phyloP scores from a whole-genome alignment of 2,113 vertebrate genomes.

The Rousettus leschenaultii region DNA sequence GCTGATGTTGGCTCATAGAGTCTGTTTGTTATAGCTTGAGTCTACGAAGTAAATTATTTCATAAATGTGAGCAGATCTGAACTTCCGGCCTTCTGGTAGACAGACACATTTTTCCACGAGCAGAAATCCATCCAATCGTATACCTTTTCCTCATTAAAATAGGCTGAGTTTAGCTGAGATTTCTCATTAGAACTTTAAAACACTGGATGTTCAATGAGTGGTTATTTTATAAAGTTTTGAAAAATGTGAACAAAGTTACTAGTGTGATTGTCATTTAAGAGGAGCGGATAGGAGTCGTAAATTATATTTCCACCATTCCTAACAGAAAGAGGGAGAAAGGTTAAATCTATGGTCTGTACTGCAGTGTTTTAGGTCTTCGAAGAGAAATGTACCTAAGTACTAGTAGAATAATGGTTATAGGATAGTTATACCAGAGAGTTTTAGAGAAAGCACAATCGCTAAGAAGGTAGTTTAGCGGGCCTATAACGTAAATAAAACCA shows the following conservation, averaged over 20 bases:
- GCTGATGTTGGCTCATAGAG: neutral
- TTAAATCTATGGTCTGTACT: neutral
- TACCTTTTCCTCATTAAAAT: neutral
- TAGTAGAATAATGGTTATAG: neutral
- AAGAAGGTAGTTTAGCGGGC: slow-evolving; percentile 8
- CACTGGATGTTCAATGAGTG: neutral
- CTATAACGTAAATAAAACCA: slow-evolving; percentile 27
- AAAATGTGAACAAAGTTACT: neutral
- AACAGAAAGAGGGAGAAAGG: neutral
- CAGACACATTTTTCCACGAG: neutral
- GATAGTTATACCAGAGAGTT: neutral
- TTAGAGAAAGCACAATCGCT: neutral
- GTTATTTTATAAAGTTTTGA: neutral
- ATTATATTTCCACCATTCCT: neutral
- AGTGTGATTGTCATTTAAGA: neutral
- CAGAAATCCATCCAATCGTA: neutral
- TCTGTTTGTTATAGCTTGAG: neutral
- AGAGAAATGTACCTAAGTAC: neutral
- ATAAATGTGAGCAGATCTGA: neutral
- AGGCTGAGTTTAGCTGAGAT: neutral
- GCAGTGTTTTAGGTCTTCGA: neutral
- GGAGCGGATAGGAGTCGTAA: neutral
- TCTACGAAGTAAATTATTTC: neutral
- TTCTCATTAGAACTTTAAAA: neutral
- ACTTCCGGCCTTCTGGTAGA: neutral